A percentile compares a stretch with the other conserved stretches of the same genome.
These are phyloP conservation scores for Empidonax traillii DNA, from an alignment of 2,113 vertebrate species.

Conservation along the genomic window DNA sequence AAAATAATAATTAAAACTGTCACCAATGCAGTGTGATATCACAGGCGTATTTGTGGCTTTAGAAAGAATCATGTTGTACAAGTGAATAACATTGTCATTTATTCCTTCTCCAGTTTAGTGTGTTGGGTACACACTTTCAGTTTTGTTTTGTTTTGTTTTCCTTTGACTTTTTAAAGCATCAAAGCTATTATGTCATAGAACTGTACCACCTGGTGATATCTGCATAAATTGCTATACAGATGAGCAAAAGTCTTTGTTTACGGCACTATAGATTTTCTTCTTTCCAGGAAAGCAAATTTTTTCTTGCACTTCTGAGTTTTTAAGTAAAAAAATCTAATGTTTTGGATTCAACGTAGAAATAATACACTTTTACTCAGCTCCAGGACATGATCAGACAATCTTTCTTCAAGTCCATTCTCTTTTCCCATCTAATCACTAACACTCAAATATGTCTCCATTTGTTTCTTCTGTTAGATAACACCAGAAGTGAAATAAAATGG, in stretches of 20 bases:
- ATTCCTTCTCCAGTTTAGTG: not conserved
- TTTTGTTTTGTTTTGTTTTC: not conserved
- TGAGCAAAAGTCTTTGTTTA: not conserved
- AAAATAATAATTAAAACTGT: not conserved
- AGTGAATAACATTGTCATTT: not conserved
- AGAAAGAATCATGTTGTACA: not conserved
- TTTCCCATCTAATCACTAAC: not conserved
- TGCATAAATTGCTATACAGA: not conserved
- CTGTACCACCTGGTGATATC: not conserved
- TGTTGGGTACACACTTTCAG: not conserved
- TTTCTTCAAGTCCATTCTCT: not conserved
- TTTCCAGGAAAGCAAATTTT: not conserved
- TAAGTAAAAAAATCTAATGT: not conserved
- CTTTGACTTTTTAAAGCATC: not conserved
- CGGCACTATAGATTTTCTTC: not conserved
- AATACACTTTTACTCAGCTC: not conserved
- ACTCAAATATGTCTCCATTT: not conserved
- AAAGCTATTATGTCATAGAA: not conserved
- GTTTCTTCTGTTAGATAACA: not conserved
- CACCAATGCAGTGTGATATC: not conserved
- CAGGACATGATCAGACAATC: not conserved
- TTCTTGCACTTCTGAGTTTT: not conserved
- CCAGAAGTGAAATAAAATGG: not conserved
- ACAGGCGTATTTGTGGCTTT: not conserved
- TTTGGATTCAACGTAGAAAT: not conserved